Base-by-base conservation (phyloP, 1,140 invertebrate species). In the Tetramorium parvispinum region DNA sequence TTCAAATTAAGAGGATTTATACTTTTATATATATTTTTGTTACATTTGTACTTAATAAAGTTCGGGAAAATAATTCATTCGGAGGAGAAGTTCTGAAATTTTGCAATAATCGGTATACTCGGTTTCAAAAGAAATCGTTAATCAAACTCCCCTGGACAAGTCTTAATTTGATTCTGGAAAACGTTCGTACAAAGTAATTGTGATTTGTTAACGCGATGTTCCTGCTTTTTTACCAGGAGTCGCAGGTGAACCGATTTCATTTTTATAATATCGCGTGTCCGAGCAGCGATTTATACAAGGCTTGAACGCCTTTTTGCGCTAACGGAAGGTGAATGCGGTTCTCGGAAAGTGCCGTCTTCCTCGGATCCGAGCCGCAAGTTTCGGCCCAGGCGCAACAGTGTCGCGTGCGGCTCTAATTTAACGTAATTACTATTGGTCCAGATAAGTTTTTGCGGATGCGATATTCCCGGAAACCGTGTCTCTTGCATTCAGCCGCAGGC, bases 331-430 rank as follows among this genome's bases (percentile, higher is more conserved):
- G 57, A 57, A 7, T 27, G 16, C 5, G 18, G 65, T 82, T 78
- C 76, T 46, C n/a, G 13, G 43, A 53, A 79, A 55, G 4, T n/a
- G 13, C n/a, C 21, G 13, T 32, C 32, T 53, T 27, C 27, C 51
- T 71, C 51, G 27, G 7, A 66, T 24, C 7, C 32, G 32, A 24
- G 24, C 46, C 18, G 18, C 51, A 43, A 21, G 32, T 81, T 81
- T 81, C 76, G 51, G 24, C 4, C n/a, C 21, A 32, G 59, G 51
- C n/a, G 65, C 66, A 82, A 82, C 24, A 24, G 40, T 43, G 40
- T 49, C 40, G 53, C 53, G 51, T 73, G 53, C 40, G 53, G 16
- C 24, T 21, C 51, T 82, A 73, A 82, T 82, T 73, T 73, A 59
- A 49, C 51, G 66, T 59, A 57, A 82, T 82, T 46, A 40, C 43